Conservation (phyloP, 2,888 invertebrate genomes). For the Pollenia angustigena region DNA sequence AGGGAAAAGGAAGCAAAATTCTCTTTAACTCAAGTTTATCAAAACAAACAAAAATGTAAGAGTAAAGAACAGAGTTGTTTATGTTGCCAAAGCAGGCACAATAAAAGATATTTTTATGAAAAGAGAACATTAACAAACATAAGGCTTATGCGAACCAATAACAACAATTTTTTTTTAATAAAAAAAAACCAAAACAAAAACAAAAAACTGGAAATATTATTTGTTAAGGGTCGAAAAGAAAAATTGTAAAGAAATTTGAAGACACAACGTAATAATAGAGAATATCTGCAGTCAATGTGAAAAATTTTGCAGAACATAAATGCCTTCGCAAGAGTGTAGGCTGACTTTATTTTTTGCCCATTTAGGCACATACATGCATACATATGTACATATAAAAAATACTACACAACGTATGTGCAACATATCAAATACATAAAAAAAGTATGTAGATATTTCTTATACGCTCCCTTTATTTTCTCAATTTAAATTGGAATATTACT, state of each 20-base stretch:
- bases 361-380: not conserved
- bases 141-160: constrained; percentile 14
- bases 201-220: constrained; percentile 42
- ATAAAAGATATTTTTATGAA: constrained; percentile 21
- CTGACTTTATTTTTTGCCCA: not conserved
- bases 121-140: constrained; percentile 38
- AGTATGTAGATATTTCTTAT: not conserved
- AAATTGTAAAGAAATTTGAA: constrained; percentile 49
- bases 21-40: constrained; percentile 24
- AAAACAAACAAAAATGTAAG: not conserved
- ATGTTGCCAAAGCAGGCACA: not conserved
- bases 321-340: constrained; percentile 26
- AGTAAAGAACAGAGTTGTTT: constrained; percentile 11
- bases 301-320: constrained; percentile 56
- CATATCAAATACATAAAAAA: not conserved
- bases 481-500: no score
- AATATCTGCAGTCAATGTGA: constrained; percentile 76
- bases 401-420: not conserved
- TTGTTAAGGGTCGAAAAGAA: constrained; percentile 47
- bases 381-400: not conserved
- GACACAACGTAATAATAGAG: constrained; percentile 70
- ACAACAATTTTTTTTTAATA: not conserved
- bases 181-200: constrained; percentile 23
- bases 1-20: constrained; percentile 36
- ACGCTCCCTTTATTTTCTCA: no score